A percentile compares a stretch with the other conserved stretches of the same genome.
Conservation (phyloP, 2,888 invertebrate species). For the Taphrorychus bicolor region DNA sequence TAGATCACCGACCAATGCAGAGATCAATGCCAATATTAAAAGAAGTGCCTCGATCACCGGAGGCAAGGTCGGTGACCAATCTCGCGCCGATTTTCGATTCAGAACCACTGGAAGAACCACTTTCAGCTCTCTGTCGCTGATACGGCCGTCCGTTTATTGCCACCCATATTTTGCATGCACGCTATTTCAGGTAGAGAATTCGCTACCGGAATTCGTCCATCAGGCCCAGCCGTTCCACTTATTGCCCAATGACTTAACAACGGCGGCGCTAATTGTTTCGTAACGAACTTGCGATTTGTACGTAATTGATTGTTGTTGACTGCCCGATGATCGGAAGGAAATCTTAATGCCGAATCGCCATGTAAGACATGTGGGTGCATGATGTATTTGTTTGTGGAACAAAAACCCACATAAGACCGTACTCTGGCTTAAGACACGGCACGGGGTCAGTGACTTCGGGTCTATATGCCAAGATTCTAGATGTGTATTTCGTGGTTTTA, state of each 20-base stretch:
- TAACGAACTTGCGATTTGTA: too few species aligned
- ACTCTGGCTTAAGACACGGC: too few species aligned
- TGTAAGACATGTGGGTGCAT: too few species aligned
- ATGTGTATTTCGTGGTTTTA: too few species aligned
- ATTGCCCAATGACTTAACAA: neutral
- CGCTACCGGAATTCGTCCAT: conserved; percentile 10
- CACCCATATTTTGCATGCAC: conserved; percentile 13
- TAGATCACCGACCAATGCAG: neutral
- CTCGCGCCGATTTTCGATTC: conserved; percentile 25
- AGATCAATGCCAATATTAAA: neutral
- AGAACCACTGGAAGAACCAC: conserved; percentile 17
- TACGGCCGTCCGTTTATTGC: conserved; percentile 7
- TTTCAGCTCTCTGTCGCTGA: conserved; percentile 15
- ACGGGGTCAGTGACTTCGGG: too few species aligned
- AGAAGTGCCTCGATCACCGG: conserved; percentile 6
- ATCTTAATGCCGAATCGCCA: too few species aligned
- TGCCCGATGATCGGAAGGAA: too few species aligned
- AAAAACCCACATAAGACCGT: too few species aligned
- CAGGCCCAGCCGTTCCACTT: neutral
- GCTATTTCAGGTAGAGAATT: neutral
- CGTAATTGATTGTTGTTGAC: too few species aligned
- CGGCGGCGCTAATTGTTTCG: neutral
- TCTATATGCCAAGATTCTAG: too few species aligned
- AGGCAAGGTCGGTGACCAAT: conserved; percentile 35
- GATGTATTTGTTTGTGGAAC: too few species aligned